Evolutionary conservation across 2,888 invertebrate species (phyloP).

Genomic region (Nephrotoma flavescens): DNA sequence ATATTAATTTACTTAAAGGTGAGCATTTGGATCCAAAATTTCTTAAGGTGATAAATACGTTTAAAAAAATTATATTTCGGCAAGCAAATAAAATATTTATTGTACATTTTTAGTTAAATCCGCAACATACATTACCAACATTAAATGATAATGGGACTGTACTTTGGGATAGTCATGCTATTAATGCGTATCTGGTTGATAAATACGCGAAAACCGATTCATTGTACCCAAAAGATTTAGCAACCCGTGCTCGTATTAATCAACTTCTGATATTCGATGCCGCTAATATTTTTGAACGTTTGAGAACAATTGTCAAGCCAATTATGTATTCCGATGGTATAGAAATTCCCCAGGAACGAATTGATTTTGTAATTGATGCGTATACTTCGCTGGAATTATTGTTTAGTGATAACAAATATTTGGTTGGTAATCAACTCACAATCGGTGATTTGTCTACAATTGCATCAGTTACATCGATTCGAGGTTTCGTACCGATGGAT

Average conservation of each 20-base stretch:
- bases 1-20: not conserved
- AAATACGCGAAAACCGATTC: slow-evolving; percentile 37
- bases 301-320: slow-evolving; percentile 22
- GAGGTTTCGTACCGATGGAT: not conserved
- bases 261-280: slow-evolving; percentile 37
- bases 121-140: slow-evolving; percentile 35
- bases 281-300: slow-evolving; percentile 29
- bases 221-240: slow-evolving; percentile 40
- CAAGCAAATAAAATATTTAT: no score
- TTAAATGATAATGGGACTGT: slow-evolving; percentile 26
- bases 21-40: not conserved
- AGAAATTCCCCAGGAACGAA: slow-evolving; percentile 16
- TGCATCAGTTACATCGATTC: not conserved
- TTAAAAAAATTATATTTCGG: no score
- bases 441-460: not conserved
- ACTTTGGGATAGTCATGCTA: slow-evolving; percentile 34
- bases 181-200: slow-evolving; percentile 35
- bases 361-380: slow-evolving; percentile 22
- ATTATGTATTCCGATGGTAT: not conserved
- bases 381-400: slow-evolving; percentile 21
- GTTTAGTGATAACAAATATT: slow-evolving; percentile 19
- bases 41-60: not conserved
- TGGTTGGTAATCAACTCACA: slow-evolving; percentile 15
- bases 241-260: slow-evolving; percentile 35
- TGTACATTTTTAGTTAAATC: slow-evolving; percentile 35